Evolutionary conservation across 2,888 invertebrate genomes (phyloP), one percentile per base, ranked within the genome.

Genomic region (Phyllotreta cruciferae): DNA sequence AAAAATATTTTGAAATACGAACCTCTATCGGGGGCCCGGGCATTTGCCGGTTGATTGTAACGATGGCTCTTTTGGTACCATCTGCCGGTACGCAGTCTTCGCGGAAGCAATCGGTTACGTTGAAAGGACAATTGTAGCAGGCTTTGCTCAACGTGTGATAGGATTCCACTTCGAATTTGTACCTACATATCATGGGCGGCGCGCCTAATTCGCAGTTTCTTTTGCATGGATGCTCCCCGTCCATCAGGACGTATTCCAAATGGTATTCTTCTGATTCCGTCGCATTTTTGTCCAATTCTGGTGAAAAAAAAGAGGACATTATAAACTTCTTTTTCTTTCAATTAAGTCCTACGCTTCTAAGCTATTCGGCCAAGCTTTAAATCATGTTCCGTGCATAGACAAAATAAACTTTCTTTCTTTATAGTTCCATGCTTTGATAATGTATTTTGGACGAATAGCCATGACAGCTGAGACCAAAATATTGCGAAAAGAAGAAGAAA

Each of bases 131-230:
- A 72, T 90, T 82, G 75, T 86, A 93, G 74, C 96, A 96, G 0
- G 95, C 95, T 78, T 94, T 94, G 77, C 93, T 92, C 85, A 94
- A 87, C 0, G 93, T 90, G 70, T 90, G 87, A 79, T 93, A 95
- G 86, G 90, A 90, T 78, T 95, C 95, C 4, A 93, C 75, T n/a
- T 83, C 84, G 73, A 92, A 92, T 71, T 85, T 83, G 75, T 91
- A 93, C 60, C 85, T 84, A 74, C 93, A 93, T 24, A 85, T 84
- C 87, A 88, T 88, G 1, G 88, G 85, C 5, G 85, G 82, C 1
- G 77, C 82, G 0, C 84, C 85, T 66, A 84, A 83, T 14, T 76
- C 81, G 76, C 93, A 93, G 72, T 84, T 83, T 71, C 93, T 85
- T 35, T 84, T 81, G 77, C 93, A 93, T 0, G 89, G 88, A 57